Conservation (phyloP, 2,888 invertebrate genomes). For the Netelia virgata region DNA sequence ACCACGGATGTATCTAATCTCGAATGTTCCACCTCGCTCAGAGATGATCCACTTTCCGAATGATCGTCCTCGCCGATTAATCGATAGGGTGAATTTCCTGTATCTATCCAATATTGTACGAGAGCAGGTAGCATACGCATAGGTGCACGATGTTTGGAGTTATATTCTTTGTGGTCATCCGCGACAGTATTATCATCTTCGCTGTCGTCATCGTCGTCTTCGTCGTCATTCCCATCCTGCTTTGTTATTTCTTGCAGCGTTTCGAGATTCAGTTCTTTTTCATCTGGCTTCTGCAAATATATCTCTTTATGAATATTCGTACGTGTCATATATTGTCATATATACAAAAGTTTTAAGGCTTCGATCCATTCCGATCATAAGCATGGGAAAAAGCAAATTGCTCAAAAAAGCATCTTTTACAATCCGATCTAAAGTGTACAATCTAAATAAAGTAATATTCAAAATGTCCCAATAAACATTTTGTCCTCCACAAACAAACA, state of each 20-base stretch:
- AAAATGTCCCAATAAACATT: too few species aligned
- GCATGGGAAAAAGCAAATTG: too few species aligned
- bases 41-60: slow-evolving; percentile 69
- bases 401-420: too few species aligned
- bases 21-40: slow-evolving; percentile 69
- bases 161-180: slow-evolving; percentile 38
- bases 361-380: too few species aligned
- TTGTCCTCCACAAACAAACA: too few species aligned
- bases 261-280: slow-evolving; percentile 67
- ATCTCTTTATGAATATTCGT: not conserved
- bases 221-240: slow-evolving; percentile 19
- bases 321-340: too few species aligned
- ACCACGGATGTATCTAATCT: slow-evolving; percentile 33
- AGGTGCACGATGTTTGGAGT: slow-evolving; percentile 60
- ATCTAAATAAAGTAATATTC: too few species aligned
- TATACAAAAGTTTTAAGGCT: too few species aligned
- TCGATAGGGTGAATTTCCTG: slow-evolving; percentile 75
- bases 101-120: slow-evolving; percentile 80
- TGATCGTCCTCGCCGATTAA: slow-evolving; percentile 28
- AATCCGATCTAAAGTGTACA: too few species aligned
- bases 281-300: slow-evolving; percentile 67
- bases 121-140: slow-evolving; percentile 72
- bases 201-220: slow-evolving; percentile 26
- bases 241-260: slow-evolving; percentile 61
- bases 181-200: not conserved